Evolutionary conservation across 2,113 vertebrate species (phyloP).

Genomic region (Xerus inauris): DNA sequence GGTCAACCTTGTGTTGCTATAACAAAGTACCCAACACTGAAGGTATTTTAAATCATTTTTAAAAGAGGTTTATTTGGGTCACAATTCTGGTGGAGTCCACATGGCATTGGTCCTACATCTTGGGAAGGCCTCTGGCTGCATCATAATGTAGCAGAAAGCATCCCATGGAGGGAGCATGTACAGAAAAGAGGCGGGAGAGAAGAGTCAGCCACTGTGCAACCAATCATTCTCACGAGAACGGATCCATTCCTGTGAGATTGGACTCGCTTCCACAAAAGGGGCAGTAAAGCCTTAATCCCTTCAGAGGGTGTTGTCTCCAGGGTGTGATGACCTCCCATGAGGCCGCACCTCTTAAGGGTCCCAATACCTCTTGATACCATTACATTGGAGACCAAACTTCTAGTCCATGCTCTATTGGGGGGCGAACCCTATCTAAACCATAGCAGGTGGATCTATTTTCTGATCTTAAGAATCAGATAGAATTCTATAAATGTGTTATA

Average conservation of each 20-base stretch:
- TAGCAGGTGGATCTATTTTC: neutral
- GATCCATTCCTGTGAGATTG: neutral
- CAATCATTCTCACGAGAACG: no score
- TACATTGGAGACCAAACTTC: neutral
- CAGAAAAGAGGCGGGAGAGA: neutral
- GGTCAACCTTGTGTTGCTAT: neutral
- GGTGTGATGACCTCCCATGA: neutral
- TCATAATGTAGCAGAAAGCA: no score
- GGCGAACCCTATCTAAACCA: neutral
- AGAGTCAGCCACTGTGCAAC: no score
- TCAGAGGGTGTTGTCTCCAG: no score
- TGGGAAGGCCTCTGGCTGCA: neutral
- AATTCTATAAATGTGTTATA: neutral
- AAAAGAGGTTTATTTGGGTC: neutral
- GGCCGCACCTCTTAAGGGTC: neutral
- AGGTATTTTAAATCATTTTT: neutral
- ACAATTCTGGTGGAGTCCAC: neutral
- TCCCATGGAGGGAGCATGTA: neutral
- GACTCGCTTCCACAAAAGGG: neutral
- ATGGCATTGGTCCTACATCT: neutral
- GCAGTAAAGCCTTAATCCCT: no score
- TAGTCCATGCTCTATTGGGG: neutral
- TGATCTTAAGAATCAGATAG: neutral
- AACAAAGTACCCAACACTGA: neutral
- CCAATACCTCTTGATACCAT: neutral